phyloP scores from a whole-genome alignment of 1,140 invertebrate genomes.

The Globodera rostochiensis region DNA sequence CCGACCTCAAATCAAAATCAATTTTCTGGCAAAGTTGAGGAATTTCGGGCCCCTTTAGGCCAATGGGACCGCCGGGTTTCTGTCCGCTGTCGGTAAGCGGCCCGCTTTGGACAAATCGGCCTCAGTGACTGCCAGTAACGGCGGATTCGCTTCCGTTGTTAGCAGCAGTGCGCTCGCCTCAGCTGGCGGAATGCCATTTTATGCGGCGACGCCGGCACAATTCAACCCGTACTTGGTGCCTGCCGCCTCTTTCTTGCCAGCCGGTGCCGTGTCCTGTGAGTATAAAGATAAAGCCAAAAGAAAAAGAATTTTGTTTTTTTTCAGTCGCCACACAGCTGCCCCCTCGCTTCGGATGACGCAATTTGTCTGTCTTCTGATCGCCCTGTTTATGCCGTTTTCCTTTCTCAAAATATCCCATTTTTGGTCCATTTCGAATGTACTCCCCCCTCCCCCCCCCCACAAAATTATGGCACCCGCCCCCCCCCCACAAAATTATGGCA shows the following conservation, averaged over 20 bases:
- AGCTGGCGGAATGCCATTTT: slow-evolving; percentile 19
- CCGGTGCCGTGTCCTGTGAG: slow-evolving; percentile 26
- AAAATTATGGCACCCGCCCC: too few species aligned
- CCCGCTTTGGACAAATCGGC: slow-evolving; percentile 12
- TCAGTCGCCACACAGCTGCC: slow-evolving; percentile 16
- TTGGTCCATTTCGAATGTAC: not conserved
- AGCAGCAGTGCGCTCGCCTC: not conserved
- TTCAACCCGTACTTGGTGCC: slow-evolving; percentile 33
- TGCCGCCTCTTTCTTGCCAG: slow-evolving; percentile 19
- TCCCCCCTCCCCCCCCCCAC: not conserved
- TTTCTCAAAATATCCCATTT: not conserved
- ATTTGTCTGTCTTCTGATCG: not conserved
- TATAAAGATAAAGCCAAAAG: not conserved
- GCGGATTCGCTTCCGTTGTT: not conserved
- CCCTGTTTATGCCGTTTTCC: not conserved
- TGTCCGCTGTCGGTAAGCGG: slow-evolving; percentile 15
- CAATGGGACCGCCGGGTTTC: slow-evolving; percentile 14
- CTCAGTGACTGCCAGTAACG: not conserved
- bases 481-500: too few species aligned
- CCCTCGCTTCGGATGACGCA: slow-evolving; percentile 15
- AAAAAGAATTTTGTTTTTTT: not conserved
- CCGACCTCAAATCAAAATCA: too few species aligned
- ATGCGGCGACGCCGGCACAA: slow-evolving; percentile 25
- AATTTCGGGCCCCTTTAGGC: slow-evolving; percentile 11
- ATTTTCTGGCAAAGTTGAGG: too few species aligned